Percentiles rank a stretch among this genome's conserved stretches.
phyloP scores from a whole-genome alignment of 2,888 invertebrate species.

The Hypolimnas misippus region DNA sequence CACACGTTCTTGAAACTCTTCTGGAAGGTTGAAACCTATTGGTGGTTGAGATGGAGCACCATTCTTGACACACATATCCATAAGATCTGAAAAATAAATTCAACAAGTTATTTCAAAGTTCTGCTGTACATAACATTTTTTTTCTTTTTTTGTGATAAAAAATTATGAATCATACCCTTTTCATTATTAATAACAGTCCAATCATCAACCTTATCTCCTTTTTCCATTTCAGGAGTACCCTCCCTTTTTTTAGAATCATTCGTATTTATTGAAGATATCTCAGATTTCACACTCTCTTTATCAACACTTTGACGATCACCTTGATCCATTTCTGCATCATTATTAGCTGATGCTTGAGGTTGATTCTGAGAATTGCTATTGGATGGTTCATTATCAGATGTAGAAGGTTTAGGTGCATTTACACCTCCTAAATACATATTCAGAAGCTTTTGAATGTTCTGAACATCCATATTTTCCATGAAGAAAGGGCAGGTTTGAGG shows the following conservation, averaged over 20 bases:
- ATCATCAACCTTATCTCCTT: constrained; percentile 58
- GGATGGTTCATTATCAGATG: too few relatives aligned
- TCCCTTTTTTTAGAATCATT: constrained; percentile 37
- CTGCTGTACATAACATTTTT: too few relatives aligned
- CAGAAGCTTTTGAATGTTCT: constrained; percentile 47
- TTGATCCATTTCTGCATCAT: constrained; percentile 56
- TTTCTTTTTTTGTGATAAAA: too few relatives aligned
- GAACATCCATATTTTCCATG: constrained; percentile 38
- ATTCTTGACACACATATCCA: constrained; percentile 51
- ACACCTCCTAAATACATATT: constrained; percentile 41
- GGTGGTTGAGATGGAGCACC: constrained; percentile 47
- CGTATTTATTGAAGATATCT: constrained; percentile 20
- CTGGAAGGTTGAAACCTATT: constrained; percentile 64
- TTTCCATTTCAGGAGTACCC: constrained; percentile 40
- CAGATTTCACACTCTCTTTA: constrained; percentile 34
- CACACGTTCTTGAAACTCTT: constrained; percentile 63
- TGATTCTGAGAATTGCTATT: constrained; percentile 28
- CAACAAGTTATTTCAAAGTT: neutral
- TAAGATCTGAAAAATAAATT: constrained; percentile 54
- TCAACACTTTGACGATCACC: constrained; percentile 44
- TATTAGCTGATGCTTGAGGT: constrained; percentile 11
- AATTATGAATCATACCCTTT: constrained; percentile 55
- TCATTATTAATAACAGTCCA: constrained; percentile 74
- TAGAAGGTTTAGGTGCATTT: constrained; percentile 30
- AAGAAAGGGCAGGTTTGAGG: constrained; percentile 42